Evolutionary conservation across 2,888 invertebrate species (phyloP).

Genomic region (Chorisops tibialis): DNA sequence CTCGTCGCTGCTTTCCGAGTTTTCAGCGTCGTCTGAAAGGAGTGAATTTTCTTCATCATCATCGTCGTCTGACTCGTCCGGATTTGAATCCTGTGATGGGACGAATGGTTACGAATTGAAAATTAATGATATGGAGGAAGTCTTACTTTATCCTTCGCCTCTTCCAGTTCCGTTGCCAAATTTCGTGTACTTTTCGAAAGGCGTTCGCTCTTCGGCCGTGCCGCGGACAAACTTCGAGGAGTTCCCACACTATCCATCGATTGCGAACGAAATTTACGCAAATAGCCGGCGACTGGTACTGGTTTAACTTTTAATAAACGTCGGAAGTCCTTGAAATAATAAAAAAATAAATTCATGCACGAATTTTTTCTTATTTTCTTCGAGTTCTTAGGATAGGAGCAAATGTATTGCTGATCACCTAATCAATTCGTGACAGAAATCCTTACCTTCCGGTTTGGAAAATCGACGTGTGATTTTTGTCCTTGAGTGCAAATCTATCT

Average conservation of each 20-base stretch:
- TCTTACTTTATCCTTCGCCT: conserved; percentile 29
- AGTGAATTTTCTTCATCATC: not conserved
- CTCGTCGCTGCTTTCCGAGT: not conserved
- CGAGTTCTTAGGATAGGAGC: no score
- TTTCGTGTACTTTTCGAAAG: conserved; percentile 46
- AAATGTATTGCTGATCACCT: no score
- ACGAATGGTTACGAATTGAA: no score
- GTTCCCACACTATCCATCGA: conserved; percentile 49
- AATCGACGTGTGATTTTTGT: no score
- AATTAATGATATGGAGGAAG: no score
- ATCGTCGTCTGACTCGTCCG: not conserved
- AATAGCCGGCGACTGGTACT: conserved; percentile 51
- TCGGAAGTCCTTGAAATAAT: conserved; percentile 60
- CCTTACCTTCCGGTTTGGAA: no score
- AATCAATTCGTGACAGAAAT: no score
- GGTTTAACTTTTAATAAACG: conserved; percentile 60
- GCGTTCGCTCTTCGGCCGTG: conserved; percentile 31
- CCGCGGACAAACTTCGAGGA: conserved; percentile 39
- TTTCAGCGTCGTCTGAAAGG: not conserved
- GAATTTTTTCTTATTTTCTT: no score
- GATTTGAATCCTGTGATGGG: not conserved
- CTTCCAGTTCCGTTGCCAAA: conserved; percentile 38
- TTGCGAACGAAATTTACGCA: conserved; percentile 52
- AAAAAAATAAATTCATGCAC: no score
- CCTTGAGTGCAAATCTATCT: no score